phyloP scores from a whole-genome alignment of 2,888 invertebrate species.

The Xanthorhoe designata region DNA sequence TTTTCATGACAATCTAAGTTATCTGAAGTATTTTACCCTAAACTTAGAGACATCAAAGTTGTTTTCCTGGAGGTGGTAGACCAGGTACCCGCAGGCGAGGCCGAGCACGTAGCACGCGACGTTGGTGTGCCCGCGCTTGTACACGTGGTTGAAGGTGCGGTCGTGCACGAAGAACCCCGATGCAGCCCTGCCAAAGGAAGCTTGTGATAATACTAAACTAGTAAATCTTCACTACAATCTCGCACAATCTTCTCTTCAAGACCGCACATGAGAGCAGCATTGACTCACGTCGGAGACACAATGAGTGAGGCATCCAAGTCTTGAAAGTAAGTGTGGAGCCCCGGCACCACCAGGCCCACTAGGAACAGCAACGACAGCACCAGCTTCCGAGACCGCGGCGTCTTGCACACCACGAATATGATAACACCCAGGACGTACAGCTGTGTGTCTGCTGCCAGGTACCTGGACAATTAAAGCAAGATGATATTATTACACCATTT shows the following conservation, averaged over 20 bases:
- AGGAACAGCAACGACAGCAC: slow-evolving; percentile 21
- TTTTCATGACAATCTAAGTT: no score
- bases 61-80: slow-evolving; percentile 54
- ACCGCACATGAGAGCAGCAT: background rate
- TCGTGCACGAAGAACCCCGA: slow-evolving; percentile 42
- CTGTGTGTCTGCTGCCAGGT: slow-evolving; percentile 27
- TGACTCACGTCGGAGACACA: slow-evolving; percentile 27
- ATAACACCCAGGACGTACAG: slow-evolving; percentile 14
- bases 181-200: slow-evolving; percentile 40
- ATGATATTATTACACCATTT: no score
- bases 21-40: slow-evolving; percentile 7
- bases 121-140: slow-evolving; percentile 64
- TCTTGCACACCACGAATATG: slow-evolving; percentile 13
- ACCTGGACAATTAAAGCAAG: slow-evolving; percentile 10
- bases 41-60: slow-evolving; percentile 43
- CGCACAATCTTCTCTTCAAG: no score
- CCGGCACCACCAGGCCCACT: slow-evolving; percentile 17
- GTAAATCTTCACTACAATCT: no score
- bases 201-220: background rate
- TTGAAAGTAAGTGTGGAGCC: slow-evolving; percentile 23
- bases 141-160: slow-evolving; percentile 54
- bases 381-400: background rate
- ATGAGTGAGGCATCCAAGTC: slow-evolving; percentile 29
- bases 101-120: slow-evolving; percentile 57
- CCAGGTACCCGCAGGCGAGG: slow-evolving; percentile 54